Conservation (phyloP, 2,888 invertebrate species). For the Sthenelais limicola region DNA sequence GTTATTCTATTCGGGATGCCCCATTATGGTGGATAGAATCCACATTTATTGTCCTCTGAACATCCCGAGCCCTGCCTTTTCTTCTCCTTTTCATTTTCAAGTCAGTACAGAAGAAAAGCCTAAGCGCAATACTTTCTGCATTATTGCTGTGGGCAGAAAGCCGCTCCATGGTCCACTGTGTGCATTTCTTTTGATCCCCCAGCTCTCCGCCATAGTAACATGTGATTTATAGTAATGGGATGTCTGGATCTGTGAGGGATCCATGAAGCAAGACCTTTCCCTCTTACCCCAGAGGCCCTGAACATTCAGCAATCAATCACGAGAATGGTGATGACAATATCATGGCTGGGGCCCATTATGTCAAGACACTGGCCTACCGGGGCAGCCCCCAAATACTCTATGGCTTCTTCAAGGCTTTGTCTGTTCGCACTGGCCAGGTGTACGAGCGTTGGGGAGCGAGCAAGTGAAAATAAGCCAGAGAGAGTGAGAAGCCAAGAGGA, state of each 20-base stretch:
- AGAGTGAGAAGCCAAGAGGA: neutral
- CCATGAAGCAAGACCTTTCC: neutral
- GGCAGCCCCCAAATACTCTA: constrained; percentile 11
- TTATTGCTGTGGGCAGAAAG: constrained; percentile 5
- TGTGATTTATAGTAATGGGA: constrained; percentile 35
- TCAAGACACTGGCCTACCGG: neutral
- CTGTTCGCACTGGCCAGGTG: neutral
- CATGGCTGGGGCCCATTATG: constrained; percentile 7
- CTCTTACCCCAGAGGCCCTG: constrained; percentile 17
- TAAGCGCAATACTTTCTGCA: too few relatives aligned
- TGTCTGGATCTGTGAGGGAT: neutral
- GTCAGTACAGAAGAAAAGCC: too few relatives aligned
- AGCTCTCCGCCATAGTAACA: constrained; percentile 4
- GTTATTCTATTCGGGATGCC: too few relatives aligned
- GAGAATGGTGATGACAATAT: constrained; percentile 28
- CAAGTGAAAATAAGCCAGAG: constrained; percentile 19
- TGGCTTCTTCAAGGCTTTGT: neutral
- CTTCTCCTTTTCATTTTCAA: too few relatives aligned
- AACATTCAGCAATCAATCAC: constrained; percentile 25
- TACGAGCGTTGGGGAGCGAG: too few relatives aligned
- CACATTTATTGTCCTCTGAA: too few relatives aligned
- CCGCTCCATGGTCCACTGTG: constrained; percentile 5
- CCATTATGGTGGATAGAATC: too few relatives aligned
- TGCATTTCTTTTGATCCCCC: constrained; percentile 35
- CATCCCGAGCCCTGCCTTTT: too few relatives aligned